Conservation (phyloP, 1,140 invertebrate genomes). For the Steinernema feltiae region DNA sequence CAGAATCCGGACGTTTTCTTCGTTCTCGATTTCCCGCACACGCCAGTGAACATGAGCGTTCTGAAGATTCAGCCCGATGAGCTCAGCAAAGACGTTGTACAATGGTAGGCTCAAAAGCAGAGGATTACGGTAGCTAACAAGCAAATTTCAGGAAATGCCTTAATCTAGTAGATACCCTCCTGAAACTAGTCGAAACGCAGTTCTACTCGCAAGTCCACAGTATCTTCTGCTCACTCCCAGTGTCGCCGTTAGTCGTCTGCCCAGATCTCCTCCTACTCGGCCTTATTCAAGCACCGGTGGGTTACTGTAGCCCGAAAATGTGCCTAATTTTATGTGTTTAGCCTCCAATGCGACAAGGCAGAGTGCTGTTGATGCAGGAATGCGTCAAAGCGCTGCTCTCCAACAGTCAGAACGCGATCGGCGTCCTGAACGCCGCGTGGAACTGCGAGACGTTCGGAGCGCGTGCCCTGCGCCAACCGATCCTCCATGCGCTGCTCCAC, state of each 20-base stretch:
- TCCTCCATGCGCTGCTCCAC: constrained; percentile 12
- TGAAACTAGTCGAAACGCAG: constrained; percentile 71
- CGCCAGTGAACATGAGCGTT: too few species aligned
- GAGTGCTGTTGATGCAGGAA: constrained; percentile 21
- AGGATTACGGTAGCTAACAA: constrained; percentile 1
- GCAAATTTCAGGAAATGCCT: constrained; percentile 66
- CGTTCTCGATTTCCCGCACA: too few species aligned
- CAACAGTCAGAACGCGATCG: constrained; percentile 21
- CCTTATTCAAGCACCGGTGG: constrained; percentile 1
- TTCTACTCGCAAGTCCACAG: background rate
- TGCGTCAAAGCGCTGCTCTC: background rate
- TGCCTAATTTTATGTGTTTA: background rate
- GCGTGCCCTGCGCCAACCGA: background rate
- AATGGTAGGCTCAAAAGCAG: too few species aligned
- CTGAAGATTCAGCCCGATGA: too few species aligned
- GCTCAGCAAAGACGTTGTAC: too few species aligned
- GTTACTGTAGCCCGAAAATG: background rate
- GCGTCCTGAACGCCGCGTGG: constrained; percentile 24
- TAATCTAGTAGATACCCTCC: constrained; percentile 77
- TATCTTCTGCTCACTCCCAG: background rate
- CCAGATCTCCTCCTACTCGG: constrained; percentile 22
- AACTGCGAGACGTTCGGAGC: background rate
- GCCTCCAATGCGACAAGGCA: background rate
- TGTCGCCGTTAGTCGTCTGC: background rate
- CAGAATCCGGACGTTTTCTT: constrained; percentile 79